These are phyloP conservation scores for Salmo trutta DNA, from an alignment of 2,797 vertebrate genomes.

Conservation along the genomic window DNA sequence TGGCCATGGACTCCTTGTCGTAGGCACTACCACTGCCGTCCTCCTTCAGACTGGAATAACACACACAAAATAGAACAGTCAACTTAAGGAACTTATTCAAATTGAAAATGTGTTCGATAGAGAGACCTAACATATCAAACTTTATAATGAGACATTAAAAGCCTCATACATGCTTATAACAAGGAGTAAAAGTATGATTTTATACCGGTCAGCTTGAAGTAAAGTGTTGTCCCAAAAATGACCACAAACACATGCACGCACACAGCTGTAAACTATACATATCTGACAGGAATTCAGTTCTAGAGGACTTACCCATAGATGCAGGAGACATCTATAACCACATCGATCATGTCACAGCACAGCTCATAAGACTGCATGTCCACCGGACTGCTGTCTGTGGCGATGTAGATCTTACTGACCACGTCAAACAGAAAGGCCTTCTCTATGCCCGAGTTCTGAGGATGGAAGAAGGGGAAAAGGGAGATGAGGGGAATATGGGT, in stretches of 20 bases:
- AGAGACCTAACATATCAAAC: too few species aligned
- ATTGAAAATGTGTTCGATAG: too few species aligned
- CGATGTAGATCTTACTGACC: constrained; percentile 99
- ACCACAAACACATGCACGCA: not conserved
- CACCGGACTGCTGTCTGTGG: constrained; percentile 98
- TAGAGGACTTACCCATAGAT: constrained; percentile 91
- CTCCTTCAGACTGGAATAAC: constrained; percentile 86
- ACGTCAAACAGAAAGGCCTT: constrained; percentile 99
- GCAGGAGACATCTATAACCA: constrained; percentile 98
- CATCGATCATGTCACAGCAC: constrained; percentile 99
- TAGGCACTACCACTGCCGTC: constrained; percentile 97
- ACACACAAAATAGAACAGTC: not conserved
- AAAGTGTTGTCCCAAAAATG: too few species aligned
- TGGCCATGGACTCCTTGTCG: constrained; percentile 99
- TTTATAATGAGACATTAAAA: not conserved
- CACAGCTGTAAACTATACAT: not conserved
- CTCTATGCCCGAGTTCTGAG: constrained; percentile 98
- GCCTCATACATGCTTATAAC: too few species aligned
- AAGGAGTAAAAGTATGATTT: too few species aligned
- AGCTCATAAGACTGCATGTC: constrained; percentile 99
- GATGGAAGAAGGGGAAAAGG: not conserved
- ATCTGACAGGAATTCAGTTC: not conserved
- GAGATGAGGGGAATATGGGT: too few species aligned
- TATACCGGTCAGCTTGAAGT: not conserved
- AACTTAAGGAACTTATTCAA: too few species aligned